Percentiles rank a stretch among this genome's conserved stretches.
Evolutionary conservation across 2,113 vertebrate genomes (phyloP).

Genomic region (Syngnathus typhle): DNA sequence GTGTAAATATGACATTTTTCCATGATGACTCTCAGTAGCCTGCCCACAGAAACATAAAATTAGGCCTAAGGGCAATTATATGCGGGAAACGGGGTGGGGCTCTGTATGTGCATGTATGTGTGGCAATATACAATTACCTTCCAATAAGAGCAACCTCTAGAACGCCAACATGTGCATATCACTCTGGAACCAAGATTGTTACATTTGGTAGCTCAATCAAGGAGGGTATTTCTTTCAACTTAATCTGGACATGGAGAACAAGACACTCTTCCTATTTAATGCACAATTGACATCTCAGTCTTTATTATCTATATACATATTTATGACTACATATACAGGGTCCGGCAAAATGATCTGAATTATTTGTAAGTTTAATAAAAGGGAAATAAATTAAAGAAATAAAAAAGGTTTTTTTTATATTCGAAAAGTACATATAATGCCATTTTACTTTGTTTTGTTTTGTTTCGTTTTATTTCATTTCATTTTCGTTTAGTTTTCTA

Average conservation of each 20-base stretch:
- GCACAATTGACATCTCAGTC: not conserved
- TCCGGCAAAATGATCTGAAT: too few relatives aligned
- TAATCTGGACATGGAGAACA: not conserved
- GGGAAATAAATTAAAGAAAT: not conserved
- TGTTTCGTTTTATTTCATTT: too few relatives aligned
- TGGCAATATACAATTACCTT: slow-evolving; percentile 4
- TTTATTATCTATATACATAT: not conserved
- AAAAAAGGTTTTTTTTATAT: not conserved
- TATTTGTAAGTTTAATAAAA: not conserved
- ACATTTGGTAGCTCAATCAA: not conserved
- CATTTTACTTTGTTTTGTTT: too few relatives aligned
- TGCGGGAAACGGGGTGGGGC: too few relatives aligned
- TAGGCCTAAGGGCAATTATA: too few relatives aligned
- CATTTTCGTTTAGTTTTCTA: too few relatives aligned
- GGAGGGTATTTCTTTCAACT: not conserved
- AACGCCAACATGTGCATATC: slow-evolving; percentile 9
- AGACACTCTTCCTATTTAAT: not conserved
- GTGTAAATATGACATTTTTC: slow-evolving; percentile 31
- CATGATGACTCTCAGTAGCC: slow-evolving; percentile 16
- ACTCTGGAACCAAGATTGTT: not conserved
- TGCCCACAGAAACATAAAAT: slow-evolving; percentile 30
- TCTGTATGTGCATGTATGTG: slow-evolving; percentile 8
- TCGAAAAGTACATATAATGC: too few relatives aligned
- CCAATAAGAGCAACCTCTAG: slow-evolving; percentile 19
- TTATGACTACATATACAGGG: not conserved